These are phyloP conservation scores for Rallus crepitans DNA, from an alignment of 2,797 vertebrate species.

Conservation along the genomic window DNA sequence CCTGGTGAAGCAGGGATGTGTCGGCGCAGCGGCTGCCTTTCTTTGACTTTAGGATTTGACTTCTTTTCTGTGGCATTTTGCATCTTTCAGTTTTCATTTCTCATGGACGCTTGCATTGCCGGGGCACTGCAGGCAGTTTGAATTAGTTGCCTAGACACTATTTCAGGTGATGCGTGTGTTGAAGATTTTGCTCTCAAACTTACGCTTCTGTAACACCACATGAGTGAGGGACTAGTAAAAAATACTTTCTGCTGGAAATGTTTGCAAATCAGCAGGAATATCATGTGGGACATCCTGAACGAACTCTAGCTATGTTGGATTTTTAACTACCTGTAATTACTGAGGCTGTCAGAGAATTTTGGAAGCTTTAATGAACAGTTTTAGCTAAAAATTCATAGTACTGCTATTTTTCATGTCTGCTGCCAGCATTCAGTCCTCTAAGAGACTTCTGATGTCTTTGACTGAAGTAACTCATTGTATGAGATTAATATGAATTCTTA, in stretches of 20 bases:
- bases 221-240: not conserved
- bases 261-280: not conserved
- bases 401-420: not conserved
- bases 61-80: not conserved
- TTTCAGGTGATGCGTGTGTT: not conserved
- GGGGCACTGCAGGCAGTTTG: not conserved
- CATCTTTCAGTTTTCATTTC: not conserved
- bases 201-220: not conserved
- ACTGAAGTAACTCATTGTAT: not conserved
- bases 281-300: not conserved
- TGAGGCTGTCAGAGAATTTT: not conserved
- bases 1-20: not conserved
- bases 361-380: not conserved
- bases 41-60: not conserved
- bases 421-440: not conserved
- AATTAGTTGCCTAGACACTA: not conserved
- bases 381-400: not conserved
- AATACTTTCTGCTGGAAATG: not conserved
- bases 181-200: not conserved
- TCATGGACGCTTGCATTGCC: not conserved
- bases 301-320: not conserved
- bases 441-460: not conserved
- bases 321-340: not conserved
- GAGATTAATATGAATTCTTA: not conserved
- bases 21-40: fast-evolving